Percentiles rank a stretch among this genome's conserved stretches.
These are phyloP conservation scores for Lutraria lutraria DNA, from an alignment of 2,888 invertebrate genomes.

Conservation along the genomic window DNA sequence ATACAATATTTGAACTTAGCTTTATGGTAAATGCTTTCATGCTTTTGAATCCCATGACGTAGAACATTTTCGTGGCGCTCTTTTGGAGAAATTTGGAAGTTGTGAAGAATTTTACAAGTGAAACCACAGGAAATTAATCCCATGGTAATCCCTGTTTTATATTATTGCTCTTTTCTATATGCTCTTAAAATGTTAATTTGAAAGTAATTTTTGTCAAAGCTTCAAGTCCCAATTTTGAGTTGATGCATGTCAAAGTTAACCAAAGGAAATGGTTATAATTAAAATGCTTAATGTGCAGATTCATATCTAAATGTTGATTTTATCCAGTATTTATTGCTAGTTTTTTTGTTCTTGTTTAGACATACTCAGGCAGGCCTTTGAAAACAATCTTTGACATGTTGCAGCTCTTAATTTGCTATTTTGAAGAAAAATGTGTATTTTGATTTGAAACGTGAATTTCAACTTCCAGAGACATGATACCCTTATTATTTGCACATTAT, in stretches of 20 bases:
- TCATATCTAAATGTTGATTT: no score
- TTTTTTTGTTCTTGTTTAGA: no score
- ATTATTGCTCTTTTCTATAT: conserved; percentile 20
- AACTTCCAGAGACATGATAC: background rate
- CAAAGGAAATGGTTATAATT: background rate
- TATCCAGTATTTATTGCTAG: no score
- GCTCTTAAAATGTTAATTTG: conserved; percentile 4
- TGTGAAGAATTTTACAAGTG: conserved; percentile 46
- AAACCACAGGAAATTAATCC: conserved; percentile 41
- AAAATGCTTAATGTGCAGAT: no score
- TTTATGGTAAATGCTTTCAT: conserved; percentile 2
- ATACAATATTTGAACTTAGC: background rate
- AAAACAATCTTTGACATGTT: background rate
- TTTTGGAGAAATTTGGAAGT: conserved; percentile 35
- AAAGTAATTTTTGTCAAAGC: background rate
- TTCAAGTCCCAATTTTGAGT: background rate
- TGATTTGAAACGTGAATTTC: background rate
- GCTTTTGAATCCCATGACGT: conserved; percentile 29
- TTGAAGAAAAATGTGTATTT: background rate
- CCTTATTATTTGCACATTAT: conserved; percentile 11
- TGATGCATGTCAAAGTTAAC: background rate
- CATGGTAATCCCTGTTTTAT: conserved; percentile 56
- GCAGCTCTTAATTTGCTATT: background rate
- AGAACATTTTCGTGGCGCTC: conserved; percentile 29
- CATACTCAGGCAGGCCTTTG: background rate